These are phyloP conservation scores for Danio rerio DNA, from an alignment of 2,113 vertebrate genomes.

Conservation along the genomic window GRCz12tu NC_133180.1:38820501-38821000, in stretches of 20 bases:
- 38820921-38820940: too few relatives aligned
- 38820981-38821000: too few relatives aligned
- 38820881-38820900: too few relatives aligned
- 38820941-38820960: too few relatives aligned
- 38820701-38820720: neutral
- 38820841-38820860: too few relatives aligned
- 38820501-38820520: slow-evolving; percentile 41
- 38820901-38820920: too few relatives aligned
- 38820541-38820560: slow-evolving; percentile 74
- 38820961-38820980: too few relatives aligned
- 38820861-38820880: too few relatives aligned
- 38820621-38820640: neutral
- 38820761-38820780: neutral
- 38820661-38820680: slow-evolving; percentile 36
- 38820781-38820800: too few relatives aligned
- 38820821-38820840: too few relatives aligned
- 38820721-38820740: neutral
- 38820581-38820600: slow-evolving; percentile 2
- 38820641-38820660: neutral
- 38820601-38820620: slow-evolving; percentile 33
- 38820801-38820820: too few relatives aligned
- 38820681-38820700: neutral
- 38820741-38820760: neutral
- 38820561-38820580: slow-evolving; percentile 71
- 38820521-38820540: slow-evolving; percentile 60